Percentiles rank a stretch among this genome's conserved stretches.
phyloP scores from a whole-genome alignment of 2,888 invertebrate genomes.

The Melanostoma scalare region DNA sequence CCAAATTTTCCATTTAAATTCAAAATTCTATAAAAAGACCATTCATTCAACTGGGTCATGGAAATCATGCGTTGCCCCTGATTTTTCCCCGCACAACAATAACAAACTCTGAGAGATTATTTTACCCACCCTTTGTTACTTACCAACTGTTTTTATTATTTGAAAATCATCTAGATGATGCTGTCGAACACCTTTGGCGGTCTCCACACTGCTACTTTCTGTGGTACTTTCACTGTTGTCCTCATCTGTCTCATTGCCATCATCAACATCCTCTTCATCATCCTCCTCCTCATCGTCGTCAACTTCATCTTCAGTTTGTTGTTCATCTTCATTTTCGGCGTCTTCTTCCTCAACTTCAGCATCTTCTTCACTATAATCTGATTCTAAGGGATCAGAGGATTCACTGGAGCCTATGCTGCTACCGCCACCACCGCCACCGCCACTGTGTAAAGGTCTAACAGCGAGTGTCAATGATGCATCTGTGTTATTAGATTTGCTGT shows the following conservation, averaged over 20 bases:
- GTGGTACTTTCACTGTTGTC: slow-evolving; percentile 76
- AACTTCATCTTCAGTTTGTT: slow-evolving; percentile 75
- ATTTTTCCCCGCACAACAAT: neutral
- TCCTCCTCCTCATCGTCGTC: slow-evolving; percentile 77
- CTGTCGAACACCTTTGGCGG: slow-evolving; percentile 82
- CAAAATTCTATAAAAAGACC: slow-evolving; percentile 43
- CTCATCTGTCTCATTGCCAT: slow-evolving; percentile 78
- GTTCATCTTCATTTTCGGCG: slow-evolving; percentile 74
- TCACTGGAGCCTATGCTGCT: slow-evolving; percentile 78
- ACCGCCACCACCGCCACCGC: slow-evolving; percentile 61
- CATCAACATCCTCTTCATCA: slow-evolving; percentile 79
- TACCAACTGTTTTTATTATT: slow-evolving; percentile 93
- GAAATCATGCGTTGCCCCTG: slow-evolving; percentile 12
- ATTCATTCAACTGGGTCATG: slow-evolving; percentile 61
- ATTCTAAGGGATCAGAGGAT: slow-evolving; percentile 81
- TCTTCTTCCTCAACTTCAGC: slow-evolving; percentile 75
- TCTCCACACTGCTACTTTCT: slow-evolving; percentile 82
- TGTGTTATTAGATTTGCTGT: slow-evolving; percentile 71
- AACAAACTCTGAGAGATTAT: slow-evolving; percentile 23
- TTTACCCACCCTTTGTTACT: slow-evolving; percentile 80
- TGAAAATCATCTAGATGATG: slow-evolving; percentile 91
- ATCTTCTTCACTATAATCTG: slow-evolving; percentile 80
- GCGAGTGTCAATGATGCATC: slow-evolving; percentile 78
- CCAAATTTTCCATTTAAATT: slow-evolving; percentile 40
- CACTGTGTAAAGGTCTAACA: slow-evolving; percentile 58